A percentile compares a stretch with the other conserved stretches of the same genome.
phyloP scores from a whole-genome alignment of 2,888 invertebrate genomes.

The Hirtodrosophila alboralis region DNA sequence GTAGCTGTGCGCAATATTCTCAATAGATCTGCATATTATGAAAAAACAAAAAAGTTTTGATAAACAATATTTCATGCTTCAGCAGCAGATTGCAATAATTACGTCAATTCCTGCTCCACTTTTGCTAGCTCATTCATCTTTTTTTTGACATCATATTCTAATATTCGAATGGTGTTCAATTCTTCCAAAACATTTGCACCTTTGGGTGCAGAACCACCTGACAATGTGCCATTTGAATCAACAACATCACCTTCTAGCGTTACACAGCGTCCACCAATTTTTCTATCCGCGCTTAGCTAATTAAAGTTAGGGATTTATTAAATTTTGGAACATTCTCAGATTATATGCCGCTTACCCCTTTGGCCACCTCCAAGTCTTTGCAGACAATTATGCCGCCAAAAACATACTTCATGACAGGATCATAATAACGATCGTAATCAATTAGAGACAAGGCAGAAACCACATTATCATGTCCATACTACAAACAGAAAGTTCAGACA shows the following conservation, averaged over 20 bases:
- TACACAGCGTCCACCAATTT: slow-evolving; percentile 89
- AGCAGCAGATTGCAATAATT: slow-evolving; percentile 5
- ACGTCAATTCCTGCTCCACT: slow-evolving; percentile 76
- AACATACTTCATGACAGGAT: slow-evolving; percentile 93
- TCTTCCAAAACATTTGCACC: slow-evolving; percentile 86
- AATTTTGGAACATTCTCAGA: background rate
- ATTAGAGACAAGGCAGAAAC: slow-evolving; percentile 92
- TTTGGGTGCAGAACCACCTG: slow-evolving; percentile 91
- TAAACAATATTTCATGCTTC: background rate
- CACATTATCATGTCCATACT: slow-evolving; percentile 93
- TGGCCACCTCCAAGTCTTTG: slow-evolving; percentile 91
- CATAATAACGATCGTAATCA: slow-evolving; percentile 87
- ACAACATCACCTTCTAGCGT: slow-evolving; percentile 96
- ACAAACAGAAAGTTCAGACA: slow-evolving; percentile 14
- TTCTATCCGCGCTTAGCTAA: slow-evolving; percentile 90
- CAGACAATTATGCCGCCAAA: slow-evolving; percentile 95
- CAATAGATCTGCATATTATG: slow-evolving; percentile 68
- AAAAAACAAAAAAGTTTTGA: background rate
- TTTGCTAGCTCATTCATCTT: slow-evolving; percentile 83
- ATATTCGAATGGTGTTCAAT: slow-evolving; percentile 86
- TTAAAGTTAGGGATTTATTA: background rate
- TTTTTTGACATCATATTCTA: slow-evolving; percentile 83
- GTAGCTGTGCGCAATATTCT: slow-evolving; percentile 67
- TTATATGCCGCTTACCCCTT: slow-evolving; percentile 82
- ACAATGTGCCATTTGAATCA: slow-evolving; percentile 94